These are phyloP conservation scores for Hirtodrosophila confusa DNA, from an alignment of 2,888 invertebrate species.

Conservation along the genomic window DNA sequence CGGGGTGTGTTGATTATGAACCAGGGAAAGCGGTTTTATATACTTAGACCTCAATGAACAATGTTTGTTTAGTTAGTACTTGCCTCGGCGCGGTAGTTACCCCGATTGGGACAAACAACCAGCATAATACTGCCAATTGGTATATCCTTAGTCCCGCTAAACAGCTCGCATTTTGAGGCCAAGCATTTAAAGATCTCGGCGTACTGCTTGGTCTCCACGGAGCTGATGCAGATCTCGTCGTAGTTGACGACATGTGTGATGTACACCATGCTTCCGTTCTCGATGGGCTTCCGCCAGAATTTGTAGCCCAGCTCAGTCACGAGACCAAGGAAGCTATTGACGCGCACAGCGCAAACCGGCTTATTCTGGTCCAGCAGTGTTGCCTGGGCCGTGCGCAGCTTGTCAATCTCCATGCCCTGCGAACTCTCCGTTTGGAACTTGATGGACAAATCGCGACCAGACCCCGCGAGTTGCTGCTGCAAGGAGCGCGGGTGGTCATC, in stretches of 20 bases:
- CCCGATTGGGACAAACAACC: conserved; percentile 24
- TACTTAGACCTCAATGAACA: too few species aligned
- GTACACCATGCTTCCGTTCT: conserved; percentile 31
- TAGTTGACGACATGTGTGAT: conserved; percentile 43
- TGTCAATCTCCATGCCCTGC: not conserved
- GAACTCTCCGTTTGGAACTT: conserved; percentile 24
- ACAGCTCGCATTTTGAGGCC: conserved; percentile 31
- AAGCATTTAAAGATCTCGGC: conserved; percentile 37
- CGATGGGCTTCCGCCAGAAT: conserved; percentile 51
- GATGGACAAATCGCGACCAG: conserved; percentile 21
- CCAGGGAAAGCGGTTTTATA: too few species aligned
- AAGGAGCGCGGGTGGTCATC: not conserved
- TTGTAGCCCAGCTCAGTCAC: conserved; percentile 33
- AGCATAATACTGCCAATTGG: conserved; percentile 42
- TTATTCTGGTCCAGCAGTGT: conserved; percentile 18
- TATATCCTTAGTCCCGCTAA: conserved; percentile 16
- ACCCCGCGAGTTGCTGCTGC: not conserved
- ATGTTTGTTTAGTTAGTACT: not conserved
- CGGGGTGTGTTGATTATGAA: too few species aligned
- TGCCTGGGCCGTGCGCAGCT: conserved; percentile 11
- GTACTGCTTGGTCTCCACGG: conserved; percentile 35
- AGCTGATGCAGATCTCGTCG: conserved; percentile 46
- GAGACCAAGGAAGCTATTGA: conserved; percentile 35
- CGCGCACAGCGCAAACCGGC: conserved; percentile 28
- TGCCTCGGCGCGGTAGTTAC: conserved; percentile 51